Conservation (phyloP, 2,888 invertebrate genomes). For the Cinara cedri region DNA sequence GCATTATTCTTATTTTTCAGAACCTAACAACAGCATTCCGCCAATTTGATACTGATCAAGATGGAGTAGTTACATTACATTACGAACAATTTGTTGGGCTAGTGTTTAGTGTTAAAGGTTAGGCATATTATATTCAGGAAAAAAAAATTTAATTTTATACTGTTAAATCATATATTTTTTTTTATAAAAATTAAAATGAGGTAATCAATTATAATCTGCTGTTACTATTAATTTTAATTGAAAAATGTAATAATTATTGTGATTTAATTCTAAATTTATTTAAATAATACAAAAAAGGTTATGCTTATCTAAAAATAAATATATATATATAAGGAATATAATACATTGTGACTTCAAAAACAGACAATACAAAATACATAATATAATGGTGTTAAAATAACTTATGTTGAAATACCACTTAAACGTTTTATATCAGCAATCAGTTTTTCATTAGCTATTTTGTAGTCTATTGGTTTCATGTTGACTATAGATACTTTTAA, state of each 20-base stretch:
- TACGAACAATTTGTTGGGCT: constrained; percentile 95
- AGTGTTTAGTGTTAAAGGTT: constrained; percentile 67
- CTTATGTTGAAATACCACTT: constrained; percentile 47
- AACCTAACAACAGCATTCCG: constrained; percentile 88
- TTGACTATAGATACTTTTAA: constrained; percentile 77
- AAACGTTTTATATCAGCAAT: constrained; percentile 70
- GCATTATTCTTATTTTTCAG: constrained; percentile 67
- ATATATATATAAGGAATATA: constrained; percentile 1
- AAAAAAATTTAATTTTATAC: neutral
- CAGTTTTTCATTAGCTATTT: constrained; percentile 76
- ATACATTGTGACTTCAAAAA: neutral
- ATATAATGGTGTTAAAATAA: constrained; percentile 23
- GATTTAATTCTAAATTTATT: constrained; percentile 5
- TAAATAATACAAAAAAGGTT: neutral
- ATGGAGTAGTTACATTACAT: constrained; percentile 92
- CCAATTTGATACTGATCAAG: constrained; percentile 87
- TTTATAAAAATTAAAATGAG: constrained; percentile 3
- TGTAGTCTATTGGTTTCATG: constrained; percentile 76
- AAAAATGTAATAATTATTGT: constrained; percentile 9
- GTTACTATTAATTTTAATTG: neutral
- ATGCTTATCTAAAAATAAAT: neutral
- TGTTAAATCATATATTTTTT: neutral
- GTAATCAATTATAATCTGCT: neutral
- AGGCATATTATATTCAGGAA: too few relatives aligned
- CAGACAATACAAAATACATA: neutral